Evolutionary conservation across 2,888 invertebrate genomes (phyloP), one percentile per base, ranked within the genome.

Genomic region (Tachina lurida): DNA sequence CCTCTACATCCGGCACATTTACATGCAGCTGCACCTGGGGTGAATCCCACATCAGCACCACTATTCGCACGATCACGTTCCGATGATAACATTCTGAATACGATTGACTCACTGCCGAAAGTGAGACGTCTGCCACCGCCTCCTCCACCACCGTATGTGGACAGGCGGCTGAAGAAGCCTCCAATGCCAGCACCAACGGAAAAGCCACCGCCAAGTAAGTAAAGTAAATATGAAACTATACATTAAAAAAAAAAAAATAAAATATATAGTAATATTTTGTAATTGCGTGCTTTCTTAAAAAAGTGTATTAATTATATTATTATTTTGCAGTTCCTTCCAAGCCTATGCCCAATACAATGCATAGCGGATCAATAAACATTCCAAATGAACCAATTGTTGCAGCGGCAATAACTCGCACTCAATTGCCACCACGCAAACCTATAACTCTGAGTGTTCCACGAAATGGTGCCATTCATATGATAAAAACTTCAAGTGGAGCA

Each of bases 61-160:
- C 88, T 92, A 87, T 96, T 96, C 89, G 94, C 95, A 86, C 94
- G 97, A 88, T 95, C 97, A 7, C 95, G 96, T 90, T 97, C 97
- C 74, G 96, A 97, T 90, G 97, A 97, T 90, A 97, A 97, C 90
- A 96, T 97, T 89, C 93, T 97, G 87, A 96, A 95, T 89, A 95
- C 95, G 77, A 93, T 95, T 88, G 95, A 95, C 86, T 92, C 94
- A 87, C 87, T 91, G 87, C 93, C 93, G 41, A 94, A 94, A 88
- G 93, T 93, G 71, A 93, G 94, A 80, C 92, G 94, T 83, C 88
- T 94, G 83, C 94, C 94, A 43, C 94, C 94, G 3, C 94, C 95
- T 56, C 95, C 95, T 31, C 94, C 94, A 9, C 93, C 94, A 1
- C 94, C 94, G 2, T 94, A 93, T 84, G 92, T 92, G 17, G 91